Base-by-base conservation (phyloP, 2,888 invertebrate genomes). In the Macrostomum cliftonense region DNA sequence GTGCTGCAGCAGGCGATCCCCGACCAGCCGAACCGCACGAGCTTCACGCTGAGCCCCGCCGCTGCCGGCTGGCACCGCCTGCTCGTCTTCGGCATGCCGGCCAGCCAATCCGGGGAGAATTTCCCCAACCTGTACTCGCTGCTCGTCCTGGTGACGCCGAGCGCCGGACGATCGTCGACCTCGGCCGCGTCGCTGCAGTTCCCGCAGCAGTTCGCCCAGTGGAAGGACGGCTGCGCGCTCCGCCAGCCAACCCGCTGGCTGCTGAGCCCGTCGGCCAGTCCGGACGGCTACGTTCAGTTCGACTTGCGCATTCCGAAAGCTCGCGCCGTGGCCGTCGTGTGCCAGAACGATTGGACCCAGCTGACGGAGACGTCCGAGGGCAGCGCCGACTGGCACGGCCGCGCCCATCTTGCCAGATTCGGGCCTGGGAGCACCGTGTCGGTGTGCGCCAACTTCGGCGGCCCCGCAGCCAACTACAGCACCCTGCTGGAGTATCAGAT, bases 191-290 rank as follows among this genome's bases (percentile, higher is more conserved):
- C 4, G 28, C 28, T 57, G 39, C 61, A 64, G 19, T 70, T 63
- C 63, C 70, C 70, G 21, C 65, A 67, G 55, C 70, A 70, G 58
- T 70, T 68, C 44, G 67, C 66, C 17, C 68, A 69, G 55, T 70
- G 70, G 70, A 70, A 69, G 56, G 68, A 70, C 50, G 70, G 68
- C 9, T 70, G 70, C 55, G 64, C 56, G 59, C 64, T 70, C 60
- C 58, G 57, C 46, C 55, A 58, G 21, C 70, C 70, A 1, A 55
- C 61, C 2, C 59, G 60, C 14, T 57, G 59, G 12, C 46, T 54
- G 12, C 56, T 67, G 14, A 12, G 5, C 11, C 37, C 17, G 39
- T 39, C 21, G 2, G 14, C 45, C 37, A 14, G 9, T 7, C 46
- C 44, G 9, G 45, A 36, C 17, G 51, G 43, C 40, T 39, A 49